These are phyloP conservation scores for Mercenaria mercenaria DNA, from an alignment of 1,140 invertebrate genomes.

Conservation along the genomic window DNA sequence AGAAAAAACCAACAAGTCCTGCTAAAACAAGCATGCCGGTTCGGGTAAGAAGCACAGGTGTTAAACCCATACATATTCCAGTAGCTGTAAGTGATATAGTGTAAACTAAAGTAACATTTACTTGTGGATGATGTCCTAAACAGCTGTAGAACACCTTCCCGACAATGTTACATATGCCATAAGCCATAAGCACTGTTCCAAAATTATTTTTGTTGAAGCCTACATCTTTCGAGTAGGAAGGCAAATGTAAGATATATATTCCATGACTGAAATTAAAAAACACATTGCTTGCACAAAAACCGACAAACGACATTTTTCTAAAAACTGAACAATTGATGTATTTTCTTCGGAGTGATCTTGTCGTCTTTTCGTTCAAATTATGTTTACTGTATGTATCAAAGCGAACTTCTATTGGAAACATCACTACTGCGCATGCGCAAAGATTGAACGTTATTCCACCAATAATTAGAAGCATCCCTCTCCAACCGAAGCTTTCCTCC, in stretches of 20 bases:
- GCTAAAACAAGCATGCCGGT: constrained; percentile 2
- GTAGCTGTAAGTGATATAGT: not conserved
- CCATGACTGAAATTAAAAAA: not conserved
- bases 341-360: not conserved
- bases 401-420: constrained; percentile 15
- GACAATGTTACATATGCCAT: constrained; percentile 10
- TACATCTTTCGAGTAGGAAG: constrained; percentile 1
- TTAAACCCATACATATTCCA: constrained; percentile 6
- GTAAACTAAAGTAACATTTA: not conserved
- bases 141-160: constrained; percentile 31
- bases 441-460: constrained; percentile 24
- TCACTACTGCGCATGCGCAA: constrained; percentile 9
- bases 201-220: constrained; percentile 3
- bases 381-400: no score
- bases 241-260: constrained; percentile 28
- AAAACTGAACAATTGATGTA: not conserved
- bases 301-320: constrained; percentile 7
- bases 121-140: not conserved
- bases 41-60: not conserved
- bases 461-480: not conserved
- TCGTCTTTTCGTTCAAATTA: no score
- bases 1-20: constrained; percentile 32
- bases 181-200: not conserved
- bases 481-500: constrained; percentile 20
- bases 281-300: constrained; percentile 10